Percentiles rank a stretch among this genome's conserved stretches.
phyloP scores from a whole-genome alignment of 2,113 vertebrate genomes.

The Hiodon tergisus region DNA sequence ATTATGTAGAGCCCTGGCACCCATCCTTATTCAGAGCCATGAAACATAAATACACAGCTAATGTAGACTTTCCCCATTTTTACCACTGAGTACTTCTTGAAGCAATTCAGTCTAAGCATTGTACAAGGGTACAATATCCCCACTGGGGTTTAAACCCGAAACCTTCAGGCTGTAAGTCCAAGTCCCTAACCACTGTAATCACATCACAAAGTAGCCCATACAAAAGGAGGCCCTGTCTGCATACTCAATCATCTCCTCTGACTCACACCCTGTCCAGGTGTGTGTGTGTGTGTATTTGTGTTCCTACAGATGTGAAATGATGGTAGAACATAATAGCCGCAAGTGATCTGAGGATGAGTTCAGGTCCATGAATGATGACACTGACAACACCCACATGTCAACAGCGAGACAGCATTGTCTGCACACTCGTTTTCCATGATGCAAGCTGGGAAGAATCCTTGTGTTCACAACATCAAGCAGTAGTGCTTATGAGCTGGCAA shows the following conservation, averaged over 20 bases:
- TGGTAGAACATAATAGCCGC: slow-evolving; percentile 40
- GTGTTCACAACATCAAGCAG: neutral
- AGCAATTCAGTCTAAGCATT: too few relatives aligned
- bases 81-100: too few relatives aligned
- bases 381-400: slow-evolving; percentile 24
- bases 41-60: too few relatives aligned
- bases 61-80: too few relatives aligned
- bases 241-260: neutral
- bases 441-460: neutral
- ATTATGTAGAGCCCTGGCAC: too few relatives aligned
- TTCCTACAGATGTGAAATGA: slow-evolving; percentile 33
- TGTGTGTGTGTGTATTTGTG: slow-evolving; percentile 21
- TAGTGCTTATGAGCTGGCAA: neutral
- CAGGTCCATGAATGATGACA: slow-evolving; percentile 48
- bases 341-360: slow-evolving; percentile 41
- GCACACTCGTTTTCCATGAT: slow-evolving; percentile 24
- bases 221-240: neutral
- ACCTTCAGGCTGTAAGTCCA: too few relatives aligned
- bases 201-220: neutral
- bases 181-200: too few relatives aligned
- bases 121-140: too few relatives aligned
- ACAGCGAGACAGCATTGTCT: slow-evolving; percentile 32
- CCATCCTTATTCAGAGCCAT: too few relatives aligned
- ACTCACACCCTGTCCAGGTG: neutral
- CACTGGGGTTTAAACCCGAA: too few relatives aligned